A percentile compares a stretch with the other conserved stretches of the same genome.
Evolutionary conservation across 2,113 vertebrate species (phyloP).

Genomic region (Mormoops blainvillei): DNA sequence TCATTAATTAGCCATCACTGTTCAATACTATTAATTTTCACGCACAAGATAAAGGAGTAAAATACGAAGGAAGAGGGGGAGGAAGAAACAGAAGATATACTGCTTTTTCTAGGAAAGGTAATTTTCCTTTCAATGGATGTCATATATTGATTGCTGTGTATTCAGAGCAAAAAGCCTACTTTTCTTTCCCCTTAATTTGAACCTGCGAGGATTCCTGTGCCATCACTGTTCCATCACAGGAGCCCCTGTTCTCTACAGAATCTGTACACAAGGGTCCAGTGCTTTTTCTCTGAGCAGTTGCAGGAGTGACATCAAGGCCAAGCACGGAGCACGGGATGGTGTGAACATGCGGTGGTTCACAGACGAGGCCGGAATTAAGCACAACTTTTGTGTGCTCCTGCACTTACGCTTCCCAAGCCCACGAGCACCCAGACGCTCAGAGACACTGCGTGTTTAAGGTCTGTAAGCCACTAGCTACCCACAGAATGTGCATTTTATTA

Average conservation of each 20-base stretch:
- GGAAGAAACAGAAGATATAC: neutral
- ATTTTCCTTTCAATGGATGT: neutral
- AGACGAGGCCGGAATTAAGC: neutral
- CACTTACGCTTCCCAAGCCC: neutral
- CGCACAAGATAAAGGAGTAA: neutral
- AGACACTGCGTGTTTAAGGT: neutral
- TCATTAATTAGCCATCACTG: neutral
- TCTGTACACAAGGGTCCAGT: neutral
- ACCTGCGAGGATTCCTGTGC: neutral
- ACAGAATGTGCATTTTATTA: neutral
- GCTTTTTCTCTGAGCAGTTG: neutral
- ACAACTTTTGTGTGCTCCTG: neutral
- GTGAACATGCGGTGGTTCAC: neutral
- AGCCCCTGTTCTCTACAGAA: neutral
- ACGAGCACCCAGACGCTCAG: neutral
- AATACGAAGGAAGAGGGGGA: neutral
- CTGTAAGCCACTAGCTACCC: neutral
- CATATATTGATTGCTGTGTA: neutral
- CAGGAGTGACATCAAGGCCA: neutral
- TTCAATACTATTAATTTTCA: neutral
- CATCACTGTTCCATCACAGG: neutral
- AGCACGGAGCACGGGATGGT: neutral
- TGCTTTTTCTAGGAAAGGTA: neutral
- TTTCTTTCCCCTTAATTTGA: neutral
- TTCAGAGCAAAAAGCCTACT: neutral